phyloP scores from a whole-genome alignment of 2,888 invertebrate species.

The Plagodis dolabraria region DNA sequence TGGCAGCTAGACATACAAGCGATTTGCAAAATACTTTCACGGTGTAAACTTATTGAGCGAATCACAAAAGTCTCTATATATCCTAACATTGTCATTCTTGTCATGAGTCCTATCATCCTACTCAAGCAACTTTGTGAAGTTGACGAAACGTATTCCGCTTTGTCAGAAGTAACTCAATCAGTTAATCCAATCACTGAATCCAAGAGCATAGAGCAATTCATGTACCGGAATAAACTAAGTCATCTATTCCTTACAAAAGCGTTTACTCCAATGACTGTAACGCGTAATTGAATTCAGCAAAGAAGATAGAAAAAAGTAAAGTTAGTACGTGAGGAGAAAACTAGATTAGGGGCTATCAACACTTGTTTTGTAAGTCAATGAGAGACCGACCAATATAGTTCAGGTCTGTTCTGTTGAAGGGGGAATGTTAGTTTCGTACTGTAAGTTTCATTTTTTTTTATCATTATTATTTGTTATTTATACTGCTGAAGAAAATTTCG shows the following conservation, averaged over 20 bases:
- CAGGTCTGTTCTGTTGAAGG: constrained; percentile 14
- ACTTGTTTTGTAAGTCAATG: constrained; percentile 74
- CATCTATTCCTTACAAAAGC: constrained; percentile 51
- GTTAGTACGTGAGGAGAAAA: constrained; percentile 73
- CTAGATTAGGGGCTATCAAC: constrained; percentile 61
- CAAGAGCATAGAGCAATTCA: constrained; percentile 38
- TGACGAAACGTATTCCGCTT: constrained; percentile 8
- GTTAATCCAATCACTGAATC: constrained; percentile 25
- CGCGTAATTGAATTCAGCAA: constrained; percentile 76
- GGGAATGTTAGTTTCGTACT: background rate
- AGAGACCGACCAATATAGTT: constrained; percentile 42
- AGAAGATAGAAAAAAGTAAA: constrained; percentile 78
- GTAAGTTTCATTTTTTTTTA: background rate
- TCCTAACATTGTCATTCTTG: too few relatives aligned
- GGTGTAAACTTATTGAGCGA: too few relatives aligned
- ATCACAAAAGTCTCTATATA: too few relatives aligned
- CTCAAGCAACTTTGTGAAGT: constrained; percentile 6
- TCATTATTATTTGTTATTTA: too few relatives aligned
- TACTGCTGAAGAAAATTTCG: too few relatives aligned
- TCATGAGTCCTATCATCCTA: too few relatives aligned
- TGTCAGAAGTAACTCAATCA: constrained; percentile 21
- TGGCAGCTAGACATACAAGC: too few relatives aligned
- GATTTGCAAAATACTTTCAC: too few relatives aligned
- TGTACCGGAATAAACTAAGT: constrained; percentile 47
- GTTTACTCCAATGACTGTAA: constrained; percentile 62